Evolutionary conservation across 2,113 vertebrate genomes (phyloP).

Genomic region (Nycticebus coucang): DNA sequence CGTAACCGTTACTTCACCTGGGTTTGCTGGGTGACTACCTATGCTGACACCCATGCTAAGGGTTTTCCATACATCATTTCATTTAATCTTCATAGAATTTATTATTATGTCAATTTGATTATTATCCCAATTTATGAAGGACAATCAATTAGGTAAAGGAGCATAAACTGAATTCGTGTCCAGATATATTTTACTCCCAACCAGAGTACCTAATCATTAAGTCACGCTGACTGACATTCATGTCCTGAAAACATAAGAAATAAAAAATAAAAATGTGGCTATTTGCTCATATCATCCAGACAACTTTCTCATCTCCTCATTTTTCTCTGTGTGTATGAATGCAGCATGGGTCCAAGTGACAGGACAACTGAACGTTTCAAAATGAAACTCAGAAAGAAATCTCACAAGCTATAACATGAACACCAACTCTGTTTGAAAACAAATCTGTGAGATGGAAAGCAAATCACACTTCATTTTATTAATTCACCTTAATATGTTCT

Average conservation of each 20-base stretch:
- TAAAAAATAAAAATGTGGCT: neutral
- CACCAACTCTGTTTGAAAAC: neutral
- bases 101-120: neutral
- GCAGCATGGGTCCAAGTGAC: neutral
- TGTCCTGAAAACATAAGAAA: neutral
- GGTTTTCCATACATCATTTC: neutral
- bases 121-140: neutral
- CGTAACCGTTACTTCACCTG: neutral
- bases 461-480: slow-evolving; percentile 18
- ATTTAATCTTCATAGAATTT: neutral
- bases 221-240: neutral
- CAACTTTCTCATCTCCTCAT: neutral
- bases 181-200: neutral
- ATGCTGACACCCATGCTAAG: neutral
- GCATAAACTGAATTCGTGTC: neutral
- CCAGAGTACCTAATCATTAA: neutral
- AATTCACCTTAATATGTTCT: neutral
- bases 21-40: neutral
- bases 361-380: neutral
- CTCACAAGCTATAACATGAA: neutral
- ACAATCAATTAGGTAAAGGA: neutral
- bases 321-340: neutral
- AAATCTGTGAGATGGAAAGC: slow-evolving; percentile 28
- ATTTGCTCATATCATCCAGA: neutral
- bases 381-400: neutral